Conservation (phyloP, 2,797 vertebrate genomes). For the Vultur gryphus region DNA sequence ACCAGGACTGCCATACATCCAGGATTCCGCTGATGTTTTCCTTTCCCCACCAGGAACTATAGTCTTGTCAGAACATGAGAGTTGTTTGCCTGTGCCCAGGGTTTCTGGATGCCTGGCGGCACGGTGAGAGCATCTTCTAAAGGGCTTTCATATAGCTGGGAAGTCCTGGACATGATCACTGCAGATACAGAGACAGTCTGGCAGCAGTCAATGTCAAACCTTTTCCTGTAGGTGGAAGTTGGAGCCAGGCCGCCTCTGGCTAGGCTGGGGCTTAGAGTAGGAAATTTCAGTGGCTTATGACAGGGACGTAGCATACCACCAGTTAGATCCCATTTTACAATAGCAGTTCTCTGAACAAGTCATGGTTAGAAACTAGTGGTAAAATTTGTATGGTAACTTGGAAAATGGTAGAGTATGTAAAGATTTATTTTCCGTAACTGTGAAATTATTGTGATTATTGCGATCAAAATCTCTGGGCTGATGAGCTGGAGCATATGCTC, state of each 20-base stretch:
- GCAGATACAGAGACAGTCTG: neutral
- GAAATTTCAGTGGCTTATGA: neutral
- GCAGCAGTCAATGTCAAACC: neutral
- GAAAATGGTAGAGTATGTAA: neutral
- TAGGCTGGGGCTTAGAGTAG: neutral
- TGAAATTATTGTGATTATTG: conserved; percentile 54
- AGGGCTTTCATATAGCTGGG: neutral
- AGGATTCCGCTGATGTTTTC: neutral
- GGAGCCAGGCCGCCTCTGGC: neutral
- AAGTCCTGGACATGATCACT: neutral
- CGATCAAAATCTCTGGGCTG: conserved; percentile 33
- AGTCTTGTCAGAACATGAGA: neutral
- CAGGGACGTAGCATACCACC: accelerated
- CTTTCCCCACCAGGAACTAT: neutral
- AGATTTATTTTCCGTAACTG: conserved; percentile 24
- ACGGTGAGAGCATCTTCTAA: neutral
- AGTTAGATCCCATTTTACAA: neutral
- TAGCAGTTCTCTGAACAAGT: neutral
- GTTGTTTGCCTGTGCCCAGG: neutral
- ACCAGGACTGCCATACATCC: neutral
- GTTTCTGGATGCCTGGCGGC: neutral
- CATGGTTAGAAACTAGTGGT: neutral
- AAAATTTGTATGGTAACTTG: neutral
- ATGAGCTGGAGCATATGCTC: conserved; percentile 51
- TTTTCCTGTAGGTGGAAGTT: neutral